A percentile compares a stretch with the other conserved stretches of the same genome.
phyloP scores from a whole-genome alignment of 2,113 vertebrate species.

The Axis porcinus region DNA sequence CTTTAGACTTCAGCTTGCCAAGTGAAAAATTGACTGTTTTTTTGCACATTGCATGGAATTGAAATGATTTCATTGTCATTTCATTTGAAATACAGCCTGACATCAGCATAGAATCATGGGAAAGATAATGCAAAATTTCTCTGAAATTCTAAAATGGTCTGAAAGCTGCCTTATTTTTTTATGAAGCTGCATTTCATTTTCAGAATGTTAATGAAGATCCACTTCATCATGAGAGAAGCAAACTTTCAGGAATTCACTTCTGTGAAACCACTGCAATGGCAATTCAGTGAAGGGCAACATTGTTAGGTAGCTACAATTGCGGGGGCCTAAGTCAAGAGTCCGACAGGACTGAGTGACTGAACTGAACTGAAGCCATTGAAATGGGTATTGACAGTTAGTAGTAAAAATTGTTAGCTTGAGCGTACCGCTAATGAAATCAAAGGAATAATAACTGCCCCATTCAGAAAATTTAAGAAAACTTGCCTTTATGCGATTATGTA shows the following conservation, averaged over 20 bases:
- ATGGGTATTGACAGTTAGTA: slow-evolving; percentile 59
- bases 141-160: slow-evolving; percentile 85
- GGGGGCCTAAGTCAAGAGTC: slow-evolving; percentile 40
- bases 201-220: slow-evolving; percentile 82
- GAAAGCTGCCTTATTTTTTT: slow-evolving; percentile 83
- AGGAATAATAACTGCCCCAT: slow-evolving; percentile 49
- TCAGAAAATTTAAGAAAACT: slow-evolving; percentile 58
- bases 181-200: slow-evolving; percentile 79
- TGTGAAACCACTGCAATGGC: slow-evolving; percentile 70
- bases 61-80: slow-evolving; percentile 88
- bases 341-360: no score
- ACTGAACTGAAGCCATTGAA: slow-evolving; percentile 24
- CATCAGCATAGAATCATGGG: slow-evolving; percentile 85
- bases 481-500: neutral
- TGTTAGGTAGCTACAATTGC: slow-evolving; percentile 46
- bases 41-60: slow-evolving; percentile 82
- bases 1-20: slow-evolving; percentile 87
- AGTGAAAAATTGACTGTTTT: slow-evolving; percentile 85
- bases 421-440: slow-evolving; percentile 61
- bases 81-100: slow-evolving; percentile 85
- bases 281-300: slow-evolving; percentile 51
- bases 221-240: slow-evolving; percentile 74
- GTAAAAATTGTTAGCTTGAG: slow-evolving; percentile 42
- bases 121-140: slow-evolving; percentile 83
- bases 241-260: slow-evolving; percentile 70